Conservation (phyloP, 2,797 vertebrate genomes). For the Atherinosoma microstoma region DNA sequence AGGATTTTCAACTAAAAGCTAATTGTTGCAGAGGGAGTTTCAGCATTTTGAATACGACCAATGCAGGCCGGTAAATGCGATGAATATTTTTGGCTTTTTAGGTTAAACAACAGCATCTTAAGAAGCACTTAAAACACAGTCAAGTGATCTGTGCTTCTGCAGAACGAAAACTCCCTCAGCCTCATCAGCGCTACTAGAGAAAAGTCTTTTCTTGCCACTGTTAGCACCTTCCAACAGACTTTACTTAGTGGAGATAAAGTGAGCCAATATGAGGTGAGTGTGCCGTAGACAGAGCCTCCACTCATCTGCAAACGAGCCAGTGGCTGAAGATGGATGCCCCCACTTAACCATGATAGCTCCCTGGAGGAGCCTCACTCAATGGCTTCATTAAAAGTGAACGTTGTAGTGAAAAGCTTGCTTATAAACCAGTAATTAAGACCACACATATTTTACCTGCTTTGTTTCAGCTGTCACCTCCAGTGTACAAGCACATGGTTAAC, state of each 20-base stretch:
- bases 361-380: slow-evolving; percentile 84
- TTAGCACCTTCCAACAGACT: slow-evolving; percentile 75
- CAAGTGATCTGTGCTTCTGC: slow-evolving; percentile 32
- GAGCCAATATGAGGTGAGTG: slow-evolving; percentile 80
- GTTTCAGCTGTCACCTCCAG: slow-evolving; percentile 76
- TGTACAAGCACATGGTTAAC: slow-evolving; percentile 72
- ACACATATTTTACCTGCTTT: slow-evolving; percentile 82
- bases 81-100: slow-evolving; percentile 50
- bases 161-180: slow-evolving; percentile 58
- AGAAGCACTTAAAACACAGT: slow-evolving; percentile 49
- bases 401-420: slow-evolving; percentile 80
- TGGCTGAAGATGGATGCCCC: slow-evolving; percentile 85
- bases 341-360: slow-evolving; percentile 85
- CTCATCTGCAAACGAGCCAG: slow-evolving; percentile 78
- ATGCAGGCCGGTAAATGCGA: slow-evolving; percentile 39
- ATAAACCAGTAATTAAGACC: slow-evolving; percentile 84
- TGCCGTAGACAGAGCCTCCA: slow-evolving; percentile 71
- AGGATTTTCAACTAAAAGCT: slow-evolving; percentile 66
- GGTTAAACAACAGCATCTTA: slow-evolving; percentile 60
- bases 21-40: slow-evolving; percentile 64
- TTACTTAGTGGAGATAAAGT: slow-evolving; percentile 84
- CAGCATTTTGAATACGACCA: slow-evolving; percentile 40
- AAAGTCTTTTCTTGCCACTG: slow-evolving; percentile 71
- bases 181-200: slow-evolving; percentile 55
- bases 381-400: slow-evolving; percentile 85